Conservation (phyloP, 2,113 vertebrate species). For the Oryzias javanicus region DNA sequence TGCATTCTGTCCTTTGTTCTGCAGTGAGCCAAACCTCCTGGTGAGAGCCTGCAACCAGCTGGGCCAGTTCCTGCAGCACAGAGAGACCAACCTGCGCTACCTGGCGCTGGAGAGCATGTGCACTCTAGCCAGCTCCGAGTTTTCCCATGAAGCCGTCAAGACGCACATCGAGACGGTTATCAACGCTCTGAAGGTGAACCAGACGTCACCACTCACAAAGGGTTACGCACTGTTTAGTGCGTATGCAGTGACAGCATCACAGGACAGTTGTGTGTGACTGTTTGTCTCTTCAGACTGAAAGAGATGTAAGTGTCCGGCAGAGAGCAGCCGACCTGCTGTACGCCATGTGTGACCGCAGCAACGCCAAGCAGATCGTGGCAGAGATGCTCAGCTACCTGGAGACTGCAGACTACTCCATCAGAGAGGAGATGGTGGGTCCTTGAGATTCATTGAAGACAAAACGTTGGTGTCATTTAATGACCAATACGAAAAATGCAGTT, state of each 20-base stretch:
- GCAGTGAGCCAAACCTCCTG: slow-evolving; percentile 81
- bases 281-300: slow-evolving; percentile 80
- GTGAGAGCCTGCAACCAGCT: slow-evolving; percentile 84
- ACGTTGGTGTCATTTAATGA: too few relatives aligned
- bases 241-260: too few relatives aligned
- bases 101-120: slow-evolving; percentile 86
- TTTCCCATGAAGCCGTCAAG: slow-evolving; percentile 83
- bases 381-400: slow-evolving; percentile 95
- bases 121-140: slow-evolving; percentile 80
- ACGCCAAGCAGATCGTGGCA: slow-evolving; percentile 90
- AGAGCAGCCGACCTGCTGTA: slow-evolving; percentile 89
- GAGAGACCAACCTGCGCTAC: slow-evolving; percentile 86
- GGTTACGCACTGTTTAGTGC: too few relatives aligned
- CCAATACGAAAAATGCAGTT: too few relatives aligned
- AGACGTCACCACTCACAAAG: neutral
- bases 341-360: slow-evolving; percentile 94
- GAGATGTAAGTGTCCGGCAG: slow-evolving; percentile 90
- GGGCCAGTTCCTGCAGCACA: slow-evolving; percentile 84
- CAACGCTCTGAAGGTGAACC: slow-evolving; percentile 81
- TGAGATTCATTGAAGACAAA: neutral
- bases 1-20: neutral
- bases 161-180: slow-evolving; percentile 85
- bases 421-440: slow-evolving; percentile 86
- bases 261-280: neutral
- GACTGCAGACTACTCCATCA: slow-evolving; percentile 90